Conservation (phyloP, 2,113 vertebrate genomes). For the Mystacornis crossleyi region DNA sequence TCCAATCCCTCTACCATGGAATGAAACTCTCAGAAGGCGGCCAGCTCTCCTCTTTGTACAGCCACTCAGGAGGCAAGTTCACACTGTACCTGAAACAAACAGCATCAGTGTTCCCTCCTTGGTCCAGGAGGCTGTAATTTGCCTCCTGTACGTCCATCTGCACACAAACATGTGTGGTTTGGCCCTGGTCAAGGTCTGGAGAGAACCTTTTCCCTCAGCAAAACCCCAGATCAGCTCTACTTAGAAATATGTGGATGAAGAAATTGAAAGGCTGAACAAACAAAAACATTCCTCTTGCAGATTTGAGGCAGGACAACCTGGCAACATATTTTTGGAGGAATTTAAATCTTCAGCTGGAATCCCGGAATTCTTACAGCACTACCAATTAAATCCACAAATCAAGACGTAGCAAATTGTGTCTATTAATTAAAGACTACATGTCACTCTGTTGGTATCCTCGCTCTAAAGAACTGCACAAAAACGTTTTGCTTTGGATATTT, state of each 20-base stretch:
- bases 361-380: conserved; percentile 2
- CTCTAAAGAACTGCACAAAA: not conserved
- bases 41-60: not conserved
- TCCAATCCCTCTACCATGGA: not conserved
- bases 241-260: not conserved
- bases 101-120: not conserved
- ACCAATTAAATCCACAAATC: not conserved
- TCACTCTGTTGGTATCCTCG: not conserved
- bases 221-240: not conserved
- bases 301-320: not conserved
- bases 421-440: conserved; percentile 9
- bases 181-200: not conserved
- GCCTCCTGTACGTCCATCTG: not conserved
- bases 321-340: conserved; percentile 16
- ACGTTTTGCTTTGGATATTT: not conserved
- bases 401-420: not conserved
- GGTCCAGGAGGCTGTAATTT: not conserved
- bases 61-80: not conserved
- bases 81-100: not conserved
- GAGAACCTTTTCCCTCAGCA: not conserved
- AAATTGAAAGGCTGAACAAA: not conserved
- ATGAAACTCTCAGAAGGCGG: not conserved
- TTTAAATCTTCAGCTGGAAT: not conserved
- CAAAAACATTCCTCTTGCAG: conserved; percentile 26
- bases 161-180: not conserved